Base-by-base conservation (phyloP, 1,140 invertebrate species). In the Capitella teleta region DNA sequence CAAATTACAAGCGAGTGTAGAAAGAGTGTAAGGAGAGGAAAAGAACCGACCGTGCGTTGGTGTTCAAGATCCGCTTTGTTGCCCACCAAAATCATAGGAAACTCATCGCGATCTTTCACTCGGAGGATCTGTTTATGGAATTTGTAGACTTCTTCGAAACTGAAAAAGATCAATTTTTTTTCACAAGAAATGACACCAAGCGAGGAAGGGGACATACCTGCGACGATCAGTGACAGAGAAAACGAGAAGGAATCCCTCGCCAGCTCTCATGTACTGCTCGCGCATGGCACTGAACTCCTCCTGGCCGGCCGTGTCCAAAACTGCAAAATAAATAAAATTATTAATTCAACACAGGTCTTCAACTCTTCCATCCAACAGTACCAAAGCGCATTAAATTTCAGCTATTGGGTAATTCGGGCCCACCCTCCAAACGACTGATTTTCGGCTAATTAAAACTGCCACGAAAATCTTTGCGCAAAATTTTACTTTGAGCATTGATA, bases 201-300 rank as follows among this genome's bases (percentile, higher is more conserved):
- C 23, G 16, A 14, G 24, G 10, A 23, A 49, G 30, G 25, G 5
- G 10, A 49, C 52, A 56, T 53, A 68, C 68, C 85, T 89, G 68
- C 86, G 83, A 64, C 84, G 80, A 70, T 96, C 92, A 14, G 87
- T 91, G 4, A 98, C 83, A 0, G 91, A 87, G 75, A 92, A 98
- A 70, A 91, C 91, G 10, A 73, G 55, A 2, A 74, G 56, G 53
- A 75, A 74, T 1, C 70, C 73, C 55, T 75, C 72, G 5, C 72
- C 73, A 40, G 73, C 73, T 56, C 88, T 76, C 86, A 93, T 91
- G 66, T 93, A 93, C 72, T 93, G 88, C 68, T 90, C 92, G 57
- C 89, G 76, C 87, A 92, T 92, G 18, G 87, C 87, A 73, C 84
- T 86, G 69, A 96, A 98, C 73, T 97, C 93, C 68, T 97, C 93